Conservation (phyloP, 2,797 vertebrate species). For the Natrix natrix region DNA sequence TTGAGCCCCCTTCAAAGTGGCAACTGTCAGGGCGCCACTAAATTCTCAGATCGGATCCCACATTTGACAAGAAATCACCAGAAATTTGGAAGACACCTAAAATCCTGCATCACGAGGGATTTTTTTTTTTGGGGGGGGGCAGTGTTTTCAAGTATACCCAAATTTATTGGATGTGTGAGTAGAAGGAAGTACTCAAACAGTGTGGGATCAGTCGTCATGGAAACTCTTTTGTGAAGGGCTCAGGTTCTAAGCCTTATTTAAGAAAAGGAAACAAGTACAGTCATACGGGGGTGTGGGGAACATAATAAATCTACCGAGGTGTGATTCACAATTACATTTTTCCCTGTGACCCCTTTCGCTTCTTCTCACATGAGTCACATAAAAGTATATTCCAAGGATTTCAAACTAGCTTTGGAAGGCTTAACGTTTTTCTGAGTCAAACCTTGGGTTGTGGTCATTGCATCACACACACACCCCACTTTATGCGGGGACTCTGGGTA, state of each 20-base stretch:
- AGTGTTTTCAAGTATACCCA: background rate
- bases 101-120: background rate
- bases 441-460: background rate
- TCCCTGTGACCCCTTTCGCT: background rate
- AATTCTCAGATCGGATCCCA: background rate
- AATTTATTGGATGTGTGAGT: background rate
- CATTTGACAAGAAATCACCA: background rate
- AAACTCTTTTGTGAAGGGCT: background rate
- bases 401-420: background rate
- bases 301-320: background rate
- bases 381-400: background rate
- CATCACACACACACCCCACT: too few relatives aligned
- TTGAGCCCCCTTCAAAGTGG: background rate
- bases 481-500: background rate
- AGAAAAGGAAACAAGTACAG: background rate
- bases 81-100: background rate
- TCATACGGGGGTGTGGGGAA: background rate
- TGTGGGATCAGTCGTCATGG: background rate
- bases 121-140: background rate
- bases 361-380: background rate
- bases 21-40: background rate
- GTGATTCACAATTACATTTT: background rate
- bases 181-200: background rate
- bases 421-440: background rate
- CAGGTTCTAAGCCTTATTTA: background rate